Base-by-base conservation (phyloP, 1,140 invertebrate species). In the Dryas iulia region DNA sequence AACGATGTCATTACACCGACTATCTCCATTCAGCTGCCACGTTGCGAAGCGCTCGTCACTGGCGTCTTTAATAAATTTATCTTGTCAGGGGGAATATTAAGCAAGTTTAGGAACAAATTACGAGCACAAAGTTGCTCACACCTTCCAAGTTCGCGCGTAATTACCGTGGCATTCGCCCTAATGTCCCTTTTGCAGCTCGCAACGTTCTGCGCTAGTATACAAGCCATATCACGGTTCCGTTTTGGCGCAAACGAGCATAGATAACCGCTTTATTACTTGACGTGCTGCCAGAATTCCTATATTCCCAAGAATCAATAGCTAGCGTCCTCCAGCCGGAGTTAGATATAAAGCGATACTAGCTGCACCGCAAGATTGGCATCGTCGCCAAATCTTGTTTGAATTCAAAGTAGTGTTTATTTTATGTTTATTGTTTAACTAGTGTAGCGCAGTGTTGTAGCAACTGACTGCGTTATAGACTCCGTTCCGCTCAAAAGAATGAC, bases 41-140 rank as follows among this genome's bases (percentile, higher is more conserved):
- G 61, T 56, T 60, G 68, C 61, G 54, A 30, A 68, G 62, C 71
- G 68, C 77, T 82, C 77, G 72, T 79, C 82, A 81, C 74, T 72
- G 73, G 67, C 72, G 74, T 76, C 74, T 69, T 79, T 88, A 90
- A 88, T 87, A 88, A 88, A 90, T 90, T 90, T 85, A 90, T 83
- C 84, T 84, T 83, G 83, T 87, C 88, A 87, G 76, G 82, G 79
- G 84, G 79, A 82, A 83, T 87, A 88, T 90, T 90, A 88, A 87
- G 81, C 78, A 84, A 89, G 85, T 90, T 90, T 84, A 80, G 78
- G 80, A 88, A 87, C 84, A 88, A 89, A 88, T 90, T 90, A 89
- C 81, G 74, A 79, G 76, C 83, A 74, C 72, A 82, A 87, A 85
- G 79, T 85, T 82, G 71, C 76, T 84, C 80, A 78, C 81, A 87